Evolutionary conservation across 2,888 invertebrate species (phyloP).

Genomic region (Lasioglossum marginatum): DNA sequence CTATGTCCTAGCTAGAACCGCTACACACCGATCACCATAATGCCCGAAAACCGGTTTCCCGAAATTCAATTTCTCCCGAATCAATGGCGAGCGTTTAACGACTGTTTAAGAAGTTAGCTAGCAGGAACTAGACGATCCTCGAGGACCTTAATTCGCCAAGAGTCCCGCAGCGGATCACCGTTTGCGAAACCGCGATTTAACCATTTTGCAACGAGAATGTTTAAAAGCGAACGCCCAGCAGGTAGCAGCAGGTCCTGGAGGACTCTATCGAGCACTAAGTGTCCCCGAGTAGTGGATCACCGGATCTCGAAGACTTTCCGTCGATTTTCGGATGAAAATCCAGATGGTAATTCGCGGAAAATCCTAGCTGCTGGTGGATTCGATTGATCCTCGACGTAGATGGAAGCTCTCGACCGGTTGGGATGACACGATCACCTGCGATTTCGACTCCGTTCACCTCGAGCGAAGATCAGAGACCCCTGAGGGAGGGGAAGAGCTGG

Average conservation of each 20-base stretch:
- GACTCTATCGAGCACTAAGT: neutral
- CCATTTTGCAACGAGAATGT: neutral
- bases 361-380: neutral
- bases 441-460: conserved; percentile 21
- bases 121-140: neutral
- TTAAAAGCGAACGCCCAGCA: neutral
- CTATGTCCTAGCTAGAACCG: neutral
- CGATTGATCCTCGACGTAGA: neutral
- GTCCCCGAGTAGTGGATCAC: neutral
- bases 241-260: neutral
- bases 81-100: neutral
- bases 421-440: conserved; percentile 23
- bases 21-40: neutral
- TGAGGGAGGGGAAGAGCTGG: conserved; percentile 6
- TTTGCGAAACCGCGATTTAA: neutral
- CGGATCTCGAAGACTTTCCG: neutral
- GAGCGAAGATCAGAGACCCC: neutral
- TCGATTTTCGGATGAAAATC: neutral
- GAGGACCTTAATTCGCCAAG: neutral
- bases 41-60: neutral
- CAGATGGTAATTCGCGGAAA: neutral
- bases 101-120: neutral
- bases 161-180: neutral
- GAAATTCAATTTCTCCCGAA: neutral
- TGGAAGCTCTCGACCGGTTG: neutral